These are phyloP conservation scores for Pomacea canaliculata DNA, from an alignment of 2,888 invertebrate genomes.

Conservation along the genomic window DNA sequence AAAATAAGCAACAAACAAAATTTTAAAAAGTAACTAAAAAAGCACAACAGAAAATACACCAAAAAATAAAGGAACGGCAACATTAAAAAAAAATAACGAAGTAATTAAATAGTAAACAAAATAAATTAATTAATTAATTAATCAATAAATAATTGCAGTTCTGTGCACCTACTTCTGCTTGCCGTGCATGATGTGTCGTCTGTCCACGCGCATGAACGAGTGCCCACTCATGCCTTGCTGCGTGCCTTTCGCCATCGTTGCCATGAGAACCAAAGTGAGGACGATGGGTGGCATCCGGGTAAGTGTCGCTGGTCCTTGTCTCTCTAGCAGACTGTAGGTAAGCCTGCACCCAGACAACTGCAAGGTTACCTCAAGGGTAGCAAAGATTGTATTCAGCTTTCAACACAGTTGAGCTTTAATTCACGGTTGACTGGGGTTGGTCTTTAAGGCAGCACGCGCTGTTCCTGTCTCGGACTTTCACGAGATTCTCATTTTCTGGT, in stretches of 20 bases:
- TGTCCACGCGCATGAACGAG: constrained; percentile 28
- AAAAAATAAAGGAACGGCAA: no score
- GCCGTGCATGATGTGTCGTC: constrained; percentile 32
- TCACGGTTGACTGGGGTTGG: no score
- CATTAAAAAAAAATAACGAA: no score
- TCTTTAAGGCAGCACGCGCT: no score
- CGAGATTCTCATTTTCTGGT: background rate
- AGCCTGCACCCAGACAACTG: no score
- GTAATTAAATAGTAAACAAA: no score
- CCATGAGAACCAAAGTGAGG: constrained; percentile 33
- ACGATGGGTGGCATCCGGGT: constrained; percentile 37
- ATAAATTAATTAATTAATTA: no score
- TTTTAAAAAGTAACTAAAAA: no score
- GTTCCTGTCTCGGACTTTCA: no score
- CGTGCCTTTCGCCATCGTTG: constrained; percentile 22
- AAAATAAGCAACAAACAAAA: no score
- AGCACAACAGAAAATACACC: no score
- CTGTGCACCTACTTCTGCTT: constrained; percentile 32
- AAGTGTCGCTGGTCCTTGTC: background rate
- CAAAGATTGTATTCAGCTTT: background rate
- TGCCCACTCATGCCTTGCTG: constrained; percentile 27
- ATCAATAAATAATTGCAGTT: constrained; percentile 9
- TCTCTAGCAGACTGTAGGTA: background rate
- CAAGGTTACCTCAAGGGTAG: no score
- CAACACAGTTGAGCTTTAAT: background rate